A percentile compares a stretch with the other conserved stretches of the same genome.
phyloP scores from a whole-genome alignment of 2,113 vertebrate species.

The Silurus asotus region DNA sequence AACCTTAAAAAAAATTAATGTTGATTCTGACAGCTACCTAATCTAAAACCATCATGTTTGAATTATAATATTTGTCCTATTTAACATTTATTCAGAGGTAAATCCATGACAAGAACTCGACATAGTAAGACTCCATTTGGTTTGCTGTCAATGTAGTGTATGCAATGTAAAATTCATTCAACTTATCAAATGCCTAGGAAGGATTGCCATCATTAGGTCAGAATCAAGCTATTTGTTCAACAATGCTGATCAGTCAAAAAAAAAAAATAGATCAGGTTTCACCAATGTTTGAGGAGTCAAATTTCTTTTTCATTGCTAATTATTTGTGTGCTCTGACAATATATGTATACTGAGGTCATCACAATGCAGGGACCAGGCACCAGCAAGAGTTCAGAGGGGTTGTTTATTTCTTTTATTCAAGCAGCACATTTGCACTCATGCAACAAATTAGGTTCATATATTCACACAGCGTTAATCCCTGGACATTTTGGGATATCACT shows the following conservation, averaged over 20 bases:
- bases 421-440: too few relatives aligned
- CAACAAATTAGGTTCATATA: background rate
- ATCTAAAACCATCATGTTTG: background rate
- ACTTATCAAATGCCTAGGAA: background rate
- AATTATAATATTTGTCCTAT: background rate
- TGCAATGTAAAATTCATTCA: background rate
- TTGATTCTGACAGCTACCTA: background rate
- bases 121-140: background rate
- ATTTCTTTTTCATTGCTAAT: constrained; percentile 10
- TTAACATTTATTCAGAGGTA: background rate
- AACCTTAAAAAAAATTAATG: too few relatives aligned
- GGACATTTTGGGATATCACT: background rate
- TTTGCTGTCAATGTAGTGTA: too few relatives aligned
- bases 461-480: background rate
- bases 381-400: background rate
- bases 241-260: background rate
- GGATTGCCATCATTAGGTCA: background rate
- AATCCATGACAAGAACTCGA: background rate
- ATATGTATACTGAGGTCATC: background rate
- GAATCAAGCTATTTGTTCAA: background rate
- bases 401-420: constrained; percentile 7
- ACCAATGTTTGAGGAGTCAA: background rate
- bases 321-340: constrained; percentile 13
- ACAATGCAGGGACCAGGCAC: background rate
- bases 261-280: constrained; percentile 19